These are phyloP conservation scores for Caenorhabditis angaria DNA, from an alignment of 2,888 invertebrate genomes.

Conservation along the genomic window DNA sequence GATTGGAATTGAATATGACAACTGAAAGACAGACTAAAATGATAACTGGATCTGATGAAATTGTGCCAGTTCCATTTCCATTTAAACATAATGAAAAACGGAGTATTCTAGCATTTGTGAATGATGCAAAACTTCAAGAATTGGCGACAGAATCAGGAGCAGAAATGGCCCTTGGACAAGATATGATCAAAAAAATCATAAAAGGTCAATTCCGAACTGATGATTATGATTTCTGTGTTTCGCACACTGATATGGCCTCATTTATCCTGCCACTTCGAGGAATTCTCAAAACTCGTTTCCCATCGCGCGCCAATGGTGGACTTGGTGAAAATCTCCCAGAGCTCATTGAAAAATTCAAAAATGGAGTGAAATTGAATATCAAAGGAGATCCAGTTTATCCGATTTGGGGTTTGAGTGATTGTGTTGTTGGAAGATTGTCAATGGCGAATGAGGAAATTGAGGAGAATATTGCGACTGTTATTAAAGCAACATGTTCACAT, in stretches of 20 bases:
- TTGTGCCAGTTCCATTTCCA: conserved; percentile 68
- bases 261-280: conserved; percentile 67
- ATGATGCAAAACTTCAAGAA: conserved; percentile 62
- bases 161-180: conserved; percentile 68
- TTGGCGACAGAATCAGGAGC: conserved; percentile 67
- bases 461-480: conserved; percentile 63
- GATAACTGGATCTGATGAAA: conserved; percentile 65
- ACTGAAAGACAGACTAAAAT: conserved; percentile 77
- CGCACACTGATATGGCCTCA: conserved; percentile 65
- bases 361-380: conserved; percentile 65
- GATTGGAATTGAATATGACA: conserved; percentile 84
- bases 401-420: conserved; percentile 67
- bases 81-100: conserved; percentile 70
- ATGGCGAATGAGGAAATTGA: conserved; percentile 68
- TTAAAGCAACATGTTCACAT: conserved; percentile 62
- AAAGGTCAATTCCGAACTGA: conserved; percentile 70
- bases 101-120: conserved; percentile 69
- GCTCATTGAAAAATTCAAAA: conserved; percentile 66
- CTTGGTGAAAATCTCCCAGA: conserved; percentile 65
- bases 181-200: conserved; percentile 70
- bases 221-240: conserved; percentile 71
- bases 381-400: conserved; percentile 65
- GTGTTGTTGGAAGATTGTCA: conserved; percentile 62
- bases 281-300: conserved; percentile 67
- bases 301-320: conserved; percentile 69